Conservation (phyloP, 1,140 invertebrate species). For the Lethrus apterus region DNA sequence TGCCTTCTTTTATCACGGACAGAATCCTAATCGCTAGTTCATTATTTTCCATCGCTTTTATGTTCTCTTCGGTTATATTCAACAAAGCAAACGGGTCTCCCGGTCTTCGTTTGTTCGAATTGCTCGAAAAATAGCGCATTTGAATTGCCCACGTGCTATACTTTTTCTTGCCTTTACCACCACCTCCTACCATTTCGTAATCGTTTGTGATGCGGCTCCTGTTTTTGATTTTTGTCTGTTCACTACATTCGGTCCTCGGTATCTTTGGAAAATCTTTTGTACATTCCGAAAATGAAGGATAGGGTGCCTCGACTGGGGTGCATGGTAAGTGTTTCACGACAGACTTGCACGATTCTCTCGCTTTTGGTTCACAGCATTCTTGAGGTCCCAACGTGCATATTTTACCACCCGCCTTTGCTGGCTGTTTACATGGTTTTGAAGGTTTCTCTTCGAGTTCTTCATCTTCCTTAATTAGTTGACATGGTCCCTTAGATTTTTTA, state of each 20-base stretch:
- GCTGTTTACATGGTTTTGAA: neutral
- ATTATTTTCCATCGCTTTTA: constrained; percentile 2
- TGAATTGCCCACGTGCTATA: neutral
- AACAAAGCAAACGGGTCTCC: constrained; percentile 2
- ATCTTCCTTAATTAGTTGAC: neutral
- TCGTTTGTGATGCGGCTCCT: neutral
- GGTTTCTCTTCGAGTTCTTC: neutral
- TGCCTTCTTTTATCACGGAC: constrained; percentile 1
- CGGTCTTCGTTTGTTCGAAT: neutral
- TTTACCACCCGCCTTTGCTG: neutral
- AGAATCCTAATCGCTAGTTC: constrained; percentile 6
- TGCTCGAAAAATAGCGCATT: neutral
- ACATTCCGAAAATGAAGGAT: constrained; percentile 2
- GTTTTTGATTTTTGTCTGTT: constrained; percentile 9
- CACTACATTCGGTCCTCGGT: constrained; percentile 2
- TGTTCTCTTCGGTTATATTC: neutral
- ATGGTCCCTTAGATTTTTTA: constrained; percentile 3
- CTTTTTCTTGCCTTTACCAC: neutral
- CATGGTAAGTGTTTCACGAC: neutral
- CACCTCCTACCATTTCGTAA: neutral
- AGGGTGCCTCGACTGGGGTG: neutral
- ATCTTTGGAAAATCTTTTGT: constrained; percentile 6
- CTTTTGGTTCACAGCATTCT: constrained; percentile 5
- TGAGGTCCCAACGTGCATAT: neutral
- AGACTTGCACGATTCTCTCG: neutral